Base-by-base conservation (phyloP, 1,140 invertebrate genomes). In the Leptinotarsa undecemlineata region DNA sequence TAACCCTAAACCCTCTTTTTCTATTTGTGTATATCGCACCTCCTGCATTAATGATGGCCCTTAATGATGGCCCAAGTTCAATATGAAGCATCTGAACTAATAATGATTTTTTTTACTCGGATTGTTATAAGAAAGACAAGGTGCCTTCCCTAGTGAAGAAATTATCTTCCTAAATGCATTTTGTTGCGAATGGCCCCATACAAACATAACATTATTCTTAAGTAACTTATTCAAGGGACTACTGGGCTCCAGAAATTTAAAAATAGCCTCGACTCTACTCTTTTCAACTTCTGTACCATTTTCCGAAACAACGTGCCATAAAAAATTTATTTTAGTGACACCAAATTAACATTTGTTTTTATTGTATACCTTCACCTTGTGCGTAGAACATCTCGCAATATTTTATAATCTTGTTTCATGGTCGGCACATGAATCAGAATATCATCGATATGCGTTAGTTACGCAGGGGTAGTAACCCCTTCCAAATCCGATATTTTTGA, bases 1-100 rank as follows among this genome's bases (percentile, higher is more conserved):
- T 5, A 21, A 14, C 4, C 19, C 71, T 67, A 89, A 71, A 47
- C 82, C 82, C 79, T 90, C 88, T 75, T 86, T 85, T 72, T 87
- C 85, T 33, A 86, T 85, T 66, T 84, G 84, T 0, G 82, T 79
- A 66, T 84, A 85, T 1, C 72, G 70, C 63, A 78, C 61, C 72
- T 85, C 72, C 60, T 76, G 48, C 33, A 48, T 62, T 57, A 71
- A 75, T 8, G n/a, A 23, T 17, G 61, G 71, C 48, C 71, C 74
- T 62, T 57, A 71, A 75, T 8, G n/a, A 23, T 17, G 61, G 71
- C 48, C 71, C 74, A 15, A 72, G 17, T 66, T 71, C 74, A 73
- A 6, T n/a, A 67, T 6, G 60, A 62, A 4, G 69, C 14, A 70
- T 74, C 66, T 21, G 67, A 67, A 17, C 11, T 33, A 8, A 74